Conservation (phyloP, 2,888 invertebrate species). For the Thecocarcelia acutangulata region DNA sequence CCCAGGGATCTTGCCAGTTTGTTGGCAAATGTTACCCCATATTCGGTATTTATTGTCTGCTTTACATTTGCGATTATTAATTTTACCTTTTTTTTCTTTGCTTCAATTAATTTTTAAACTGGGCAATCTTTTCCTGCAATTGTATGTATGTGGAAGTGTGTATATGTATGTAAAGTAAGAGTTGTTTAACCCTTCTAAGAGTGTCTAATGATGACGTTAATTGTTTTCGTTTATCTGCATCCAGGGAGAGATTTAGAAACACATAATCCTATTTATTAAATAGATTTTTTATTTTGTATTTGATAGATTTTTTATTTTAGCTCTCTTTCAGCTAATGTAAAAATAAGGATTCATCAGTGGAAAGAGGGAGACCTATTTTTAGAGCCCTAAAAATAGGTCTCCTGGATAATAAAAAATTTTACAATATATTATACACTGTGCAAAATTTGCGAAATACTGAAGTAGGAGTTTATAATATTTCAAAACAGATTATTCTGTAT, state of each 20-base stretch:
- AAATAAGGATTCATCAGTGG: no score
- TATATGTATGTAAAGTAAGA: no score
- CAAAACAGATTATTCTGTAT: no score
- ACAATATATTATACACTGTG: no score
- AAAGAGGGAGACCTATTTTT: no score
- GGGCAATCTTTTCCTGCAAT: conserved; percentile 49
- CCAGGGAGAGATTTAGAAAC: conserved; percentile 40
- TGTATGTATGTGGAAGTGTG: no score
- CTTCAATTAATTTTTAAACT: conserved; percentile 55
- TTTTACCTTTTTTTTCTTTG: conserved; percentile 52
- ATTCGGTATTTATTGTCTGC: conserved; percentile 32
- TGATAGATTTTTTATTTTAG: no score
- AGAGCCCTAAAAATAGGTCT: no score
- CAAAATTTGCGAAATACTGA: no score
- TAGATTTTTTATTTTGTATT: conserved; percentile 42
- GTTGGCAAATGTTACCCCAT: conserved; percentile 18
- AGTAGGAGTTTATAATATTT: no score
- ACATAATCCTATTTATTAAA: conserved; percentile 64
- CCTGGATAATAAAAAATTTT: no score
- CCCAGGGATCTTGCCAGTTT: conserved; percentile 10
- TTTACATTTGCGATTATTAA: conserved; percentile 50
- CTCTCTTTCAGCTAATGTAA: no score
- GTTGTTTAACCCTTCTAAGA: conserved; percentile 36
- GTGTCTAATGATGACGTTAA: conserved; percentile 68
- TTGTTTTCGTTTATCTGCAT: conserved; percentile 60